Base-by-base conservation (phyloP, 2,113 vertebrate species). In the Polypterus senegalus region DNA sequence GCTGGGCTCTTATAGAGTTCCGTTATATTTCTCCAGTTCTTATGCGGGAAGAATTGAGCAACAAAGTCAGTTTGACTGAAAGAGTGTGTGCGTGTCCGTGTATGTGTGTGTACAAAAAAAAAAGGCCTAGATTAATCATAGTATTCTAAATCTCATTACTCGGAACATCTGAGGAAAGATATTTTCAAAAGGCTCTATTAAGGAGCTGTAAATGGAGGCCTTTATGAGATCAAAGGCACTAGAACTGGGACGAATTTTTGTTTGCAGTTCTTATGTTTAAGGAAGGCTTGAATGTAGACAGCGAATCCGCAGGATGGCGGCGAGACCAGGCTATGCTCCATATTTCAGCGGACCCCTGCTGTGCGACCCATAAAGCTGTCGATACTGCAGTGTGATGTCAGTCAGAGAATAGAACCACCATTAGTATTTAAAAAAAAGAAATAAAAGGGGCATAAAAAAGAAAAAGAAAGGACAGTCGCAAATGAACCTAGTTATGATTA, bases 171-270 rank as follows among this genome's bases (percentile, higher is more conserved):
- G 80, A 86, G 73, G 77, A 83, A 76, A 71, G 76, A 73, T 81
- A 75, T 77, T 75, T 81, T 83, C 80, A 81, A 82, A 79, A 76
- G 80, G 78, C 63, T 72, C 71, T 67, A 78, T 80, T 76, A 78
- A 79, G 76, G 76, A 77, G 78, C 81, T 57, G 81, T 86, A 88
- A 87, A 88, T 77, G 79, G 77, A 77, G 77, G 80, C 73, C 78
- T 86, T 85, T 70, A 68, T 69, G 77, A 87, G 88, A 92, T 91
- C 87, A 92, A 92, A 92, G 89, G 75, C 71, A 76, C 67, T 63
- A 74, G 64, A 74, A 67, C 65, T 67, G 69, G 77, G 79, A 72
- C 54, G 4, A 49, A 69, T 72, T 76, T 76, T 81, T 74, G 65
- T 65, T 72, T 74, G 62, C 71, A 67, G 62, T 66, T 61, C 67